Evolutionary conservation across 1,140 invertebrate species (phyloP).

Genomic region (Achroia grisella): DNA sequence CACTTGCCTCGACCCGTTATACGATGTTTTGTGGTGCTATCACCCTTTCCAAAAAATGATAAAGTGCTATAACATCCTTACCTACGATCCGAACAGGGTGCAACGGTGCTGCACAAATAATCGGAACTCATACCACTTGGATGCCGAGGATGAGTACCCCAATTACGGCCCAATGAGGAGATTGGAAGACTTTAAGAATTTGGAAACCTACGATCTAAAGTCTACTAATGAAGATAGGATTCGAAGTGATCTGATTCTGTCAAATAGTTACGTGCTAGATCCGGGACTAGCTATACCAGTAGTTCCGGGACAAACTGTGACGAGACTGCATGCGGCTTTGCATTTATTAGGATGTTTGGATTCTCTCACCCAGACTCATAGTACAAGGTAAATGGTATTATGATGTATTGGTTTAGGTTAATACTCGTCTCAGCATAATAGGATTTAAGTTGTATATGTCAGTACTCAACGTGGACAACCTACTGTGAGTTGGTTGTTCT

Average conservation of each 20-base stretch:
- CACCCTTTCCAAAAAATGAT: slow-evolving; percentile 81
- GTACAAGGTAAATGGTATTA: slow-evolving; percentile 75
- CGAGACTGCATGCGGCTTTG: slow-evolving; percentile 88
- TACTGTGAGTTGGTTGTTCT: too few relatives aligned
- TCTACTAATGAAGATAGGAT: slow-evolving; percentile 33
- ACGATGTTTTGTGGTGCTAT: slow-evolving; percentile 90
- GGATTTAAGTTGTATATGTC: too few relatives aligned
- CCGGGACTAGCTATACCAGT: slow-evolving; percentile 88
- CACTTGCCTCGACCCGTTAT: slow-evolving; percentile 90
- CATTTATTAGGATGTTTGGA: slow-evolving; percentile 93
- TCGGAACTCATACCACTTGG: slow-evolving; percentile 29
- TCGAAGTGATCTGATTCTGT: slow-evolving; percentile 35
- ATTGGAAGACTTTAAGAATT: slow-evolving; percentile 55
- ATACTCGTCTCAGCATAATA: too few relatives aligned
- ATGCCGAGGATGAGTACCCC: slow-evolving; percentile 47
- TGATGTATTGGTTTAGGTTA: too few relatives aligned
- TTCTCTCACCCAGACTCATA: slow-evolving; percentile 87
- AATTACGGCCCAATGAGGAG: slow-evolving; percentile 54
- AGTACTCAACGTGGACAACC: too few relatives aligned
- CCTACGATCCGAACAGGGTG: slow-evolving; percentile 58
- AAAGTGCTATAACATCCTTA: slow-evolving; percentile 87
- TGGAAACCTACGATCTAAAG: slow-evolving; percentile 45
- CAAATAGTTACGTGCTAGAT: slow-evolving; percentile 77
- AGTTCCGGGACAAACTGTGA: slow-evolving; percentile 80
- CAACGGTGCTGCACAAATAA: slow-evolving; percentile 50